Evolutionary conservation across 2,888 invertebrate species (phyloP).

Genomic region (Pseudococcus viburni): DNA sequence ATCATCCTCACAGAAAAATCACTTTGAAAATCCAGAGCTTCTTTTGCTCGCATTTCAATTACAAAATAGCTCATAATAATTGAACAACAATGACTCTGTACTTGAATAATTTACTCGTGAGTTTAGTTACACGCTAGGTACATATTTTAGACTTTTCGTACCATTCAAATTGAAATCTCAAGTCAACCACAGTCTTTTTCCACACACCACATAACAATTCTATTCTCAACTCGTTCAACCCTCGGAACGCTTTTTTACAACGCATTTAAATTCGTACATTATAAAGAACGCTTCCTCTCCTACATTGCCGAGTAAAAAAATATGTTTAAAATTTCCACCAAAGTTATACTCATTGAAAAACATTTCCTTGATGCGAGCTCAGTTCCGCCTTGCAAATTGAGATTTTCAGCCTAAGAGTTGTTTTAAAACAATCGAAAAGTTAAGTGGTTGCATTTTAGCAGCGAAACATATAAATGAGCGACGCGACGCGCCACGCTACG

Average conservation of each 20-base stretch:
- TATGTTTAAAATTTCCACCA: not conserved
- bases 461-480: conserved; percentile 1
- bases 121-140: too few species aligned
- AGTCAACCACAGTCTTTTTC: not conserved
- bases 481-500: not conserved
- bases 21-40: too few species aligned
- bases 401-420: conserved; percentile 12
- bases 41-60: too few species aligned
- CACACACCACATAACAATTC: not conserved
- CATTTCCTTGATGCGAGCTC: not conserved
- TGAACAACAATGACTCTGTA: too few species aligned
- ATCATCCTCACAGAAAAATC: too few species aligned
- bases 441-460: conserved; percentile 47
- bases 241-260: not conserved
- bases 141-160: too few species aligned
- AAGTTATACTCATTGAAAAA: not conserved
- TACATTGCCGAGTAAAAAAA: not conserved
- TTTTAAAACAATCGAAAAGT: conserved; percentile 29
- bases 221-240: not conserved
- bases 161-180: not conserved
- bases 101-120: too few species aligned
- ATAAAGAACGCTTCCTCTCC: not conserved
- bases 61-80: too few species aligned
- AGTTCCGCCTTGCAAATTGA: conserved; percentile 15
- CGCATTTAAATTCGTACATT: not conserved